Evolutionary conservation across 92 coral and sea anemone genomes (phyloP).

Genomic region (Isaurus tuberculatus): DNA sequence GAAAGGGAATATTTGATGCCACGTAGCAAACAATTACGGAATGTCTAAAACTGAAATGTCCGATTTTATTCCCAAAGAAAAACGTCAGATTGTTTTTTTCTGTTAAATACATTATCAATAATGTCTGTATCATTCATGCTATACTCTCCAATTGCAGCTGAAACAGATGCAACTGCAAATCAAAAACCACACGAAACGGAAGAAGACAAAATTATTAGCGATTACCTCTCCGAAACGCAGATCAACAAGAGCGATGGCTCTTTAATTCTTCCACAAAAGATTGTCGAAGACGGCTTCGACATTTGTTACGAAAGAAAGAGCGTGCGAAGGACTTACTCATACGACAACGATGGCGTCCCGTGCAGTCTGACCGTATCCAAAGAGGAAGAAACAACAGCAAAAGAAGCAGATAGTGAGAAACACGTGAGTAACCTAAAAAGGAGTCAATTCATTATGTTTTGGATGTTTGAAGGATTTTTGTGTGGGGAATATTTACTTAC

Average conservation of each 20-base stretch:
- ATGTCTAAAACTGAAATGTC: too few species aligned
- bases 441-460: too few species aligned
- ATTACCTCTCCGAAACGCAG: constrained; percentile 9
- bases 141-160: too few species aligned
- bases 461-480: too few species aligned
- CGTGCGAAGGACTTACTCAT: constrained; percentile 5
- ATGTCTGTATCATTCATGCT: too few species aligned
- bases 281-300: constrained; percentile 14
- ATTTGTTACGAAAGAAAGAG: constrained; percentile 10
- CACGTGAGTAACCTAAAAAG: not conserved
- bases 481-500: too few species aligned
- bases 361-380: constrained; percentile 35
- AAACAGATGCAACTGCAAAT: constrained; percentile 15
- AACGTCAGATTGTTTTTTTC: too few species aligned
- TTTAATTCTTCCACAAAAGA: not conserved
- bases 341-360: not conserved
- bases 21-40: too few species aligned
- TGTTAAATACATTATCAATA: too few species aligned
- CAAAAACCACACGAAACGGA: constrained; percentile 31
- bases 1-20: too few species aligned
- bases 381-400: constrained; percentile 1
- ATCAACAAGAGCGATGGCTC: not conserved
- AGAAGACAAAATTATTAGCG: constrained; percentile 22
- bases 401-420: not conserved
- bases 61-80: too few species aligned